These are phyloP conservation scores for Daptonema setosum DNA, from an alignment of 2,888 invertebrate species.

Conservation along the genomic window DNA sequence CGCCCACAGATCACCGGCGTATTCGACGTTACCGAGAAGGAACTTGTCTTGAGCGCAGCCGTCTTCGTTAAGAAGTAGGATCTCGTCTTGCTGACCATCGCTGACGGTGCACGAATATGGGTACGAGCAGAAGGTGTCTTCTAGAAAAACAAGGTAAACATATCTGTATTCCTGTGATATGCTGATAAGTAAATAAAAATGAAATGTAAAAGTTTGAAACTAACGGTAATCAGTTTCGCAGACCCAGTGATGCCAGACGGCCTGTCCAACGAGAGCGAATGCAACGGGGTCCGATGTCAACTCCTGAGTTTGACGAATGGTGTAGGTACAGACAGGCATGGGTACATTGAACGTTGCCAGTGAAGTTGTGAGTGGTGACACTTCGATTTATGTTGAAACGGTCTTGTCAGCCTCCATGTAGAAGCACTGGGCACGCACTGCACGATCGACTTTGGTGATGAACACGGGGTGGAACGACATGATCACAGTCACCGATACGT, in stretches of 20 bases:
- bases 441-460: constrained; percentile 5
- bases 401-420: constrained; percentile 9
- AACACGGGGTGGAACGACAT: constrained; percentile 6
- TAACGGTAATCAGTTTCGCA: neutral
- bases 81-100: neutral
- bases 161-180: too few relatives aligned
- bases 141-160: too few relatives aligned
- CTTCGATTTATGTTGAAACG: constrained; percentile 3
- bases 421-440: neutral
- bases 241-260: neutral
- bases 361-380: neutral
- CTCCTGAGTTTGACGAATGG: neutral
- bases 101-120: neutral
- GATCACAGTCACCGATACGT: constrained; percentile 3
- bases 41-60: constrained; percentile 4
- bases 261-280: neutral
- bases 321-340: neutral
- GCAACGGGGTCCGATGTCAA: neutral
- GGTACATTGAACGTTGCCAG: neutral
- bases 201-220: too few relatives aligned
- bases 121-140: constrained; percentile 1
- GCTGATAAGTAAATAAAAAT: too few relatives aligned
- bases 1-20: constrained; percentile 1
- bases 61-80: neutral
- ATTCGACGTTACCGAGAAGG: constrained; percentile 1